Conservation (phyloP, 1,140 invertebrate genomes). For the Cotesia chilonis region DNA sequence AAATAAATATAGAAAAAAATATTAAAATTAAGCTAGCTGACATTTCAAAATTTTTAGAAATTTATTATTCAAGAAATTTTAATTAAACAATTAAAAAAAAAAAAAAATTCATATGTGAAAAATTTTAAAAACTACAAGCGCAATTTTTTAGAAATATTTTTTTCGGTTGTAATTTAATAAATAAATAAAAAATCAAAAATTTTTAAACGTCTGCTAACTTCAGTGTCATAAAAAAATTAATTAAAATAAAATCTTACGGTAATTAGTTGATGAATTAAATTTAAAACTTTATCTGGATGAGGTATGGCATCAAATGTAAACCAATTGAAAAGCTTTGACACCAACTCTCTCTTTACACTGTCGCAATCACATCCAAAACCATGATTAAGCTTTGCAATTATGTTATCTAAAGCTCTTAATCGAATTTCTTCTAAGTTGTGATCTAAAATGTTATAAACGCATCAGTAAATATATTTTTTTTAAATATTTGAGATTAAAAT, state of each 20-base stretch:
- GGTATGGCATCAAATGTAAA: slow-evolving; percentile 55
- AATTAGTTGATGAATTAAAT: slow-evolving; percentile 55
- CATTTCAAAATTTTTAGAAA: no score
- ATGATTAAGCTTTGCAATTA: slow-evolving; percentile 60
- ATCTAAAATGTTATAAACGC: slow-evolving; percentile 45
- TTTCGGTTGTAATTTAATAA: neutral
- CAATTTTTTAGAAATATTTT: no score
- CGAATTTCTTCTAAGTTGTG: slow-evolving; percentile 61
- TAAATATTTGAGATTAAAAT: neutral
- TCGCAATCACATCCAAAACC: slow-evolving; percentile 58
- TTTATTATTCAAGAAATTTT: no score
- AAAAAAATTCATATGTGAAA: no score
- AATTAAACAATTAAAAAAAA: no score
- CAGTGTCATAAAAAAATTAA: slow-evolving; percentile 1
- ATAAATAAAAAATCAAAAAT: no score
- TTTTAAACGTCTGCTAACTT: neutral
- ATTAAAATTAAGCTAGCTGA: no score
- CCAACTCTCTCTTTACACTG: slow-evolving; percentile 56
- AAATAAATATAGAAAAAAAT: slow-evolving; percentile 25
- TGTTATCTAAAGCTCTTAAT: slow-evolving; percentile 55
- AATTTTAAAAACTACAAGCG: no score
- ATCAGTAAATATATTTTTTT: neutral
- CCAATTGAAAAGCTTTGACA: slow-evolving; percentile 62
- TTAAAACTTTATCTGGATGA: slow-evolving; percentile 56
- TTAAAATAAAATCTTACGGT: slow-evolving; percentile 50